Evolutionary conservation across 64 coral and sea anemone species (phyloP).

Genomic region (Platygyra sinensis): DNA sequence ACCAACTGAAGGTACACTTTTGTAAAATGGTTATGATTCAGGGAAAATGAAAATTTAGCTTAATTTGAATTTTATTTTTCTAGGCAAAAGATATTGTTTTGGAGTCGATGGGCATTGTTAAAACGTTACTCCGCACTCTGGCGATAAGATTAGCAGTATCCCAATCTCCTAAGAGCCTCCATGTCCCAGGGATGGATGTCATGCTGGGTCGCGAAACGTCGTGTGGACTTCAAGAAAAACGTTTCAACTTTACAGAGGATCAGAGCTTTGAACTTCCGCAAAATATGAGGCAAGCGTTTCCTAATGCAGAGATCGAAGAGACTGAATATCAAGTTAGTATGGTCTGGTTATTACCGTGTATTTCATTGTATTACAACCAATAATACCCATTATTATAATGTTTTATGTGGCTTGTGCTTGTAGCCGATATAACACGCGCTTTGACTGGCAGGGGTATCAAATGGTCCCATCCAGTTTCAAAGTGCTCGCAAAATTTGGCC

Average conservation of each 20-base stretch:
- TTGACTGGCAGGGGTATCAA: no score
- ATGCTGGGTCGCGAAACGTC: background rate
- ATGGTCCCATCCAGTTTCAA: no score
- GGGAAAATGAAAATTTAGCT: background rate
- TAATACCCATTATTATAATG: no score
- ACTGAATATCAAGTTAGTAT: conserved; percentile 5
- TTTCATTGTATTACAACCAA: no score
- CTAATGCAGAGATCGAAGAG: background rate
- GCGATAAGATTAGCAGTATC: conserved; percentile 17
- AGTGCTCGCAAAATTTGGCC: no score
- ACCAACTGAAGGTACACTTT: background rate
- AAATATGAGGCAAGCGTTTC: conserved; percentile 3
- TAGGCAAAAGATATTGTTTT: conserved; percentile 6
- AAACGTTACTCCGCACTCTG: background rate
- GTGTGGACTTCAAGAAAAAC: background rate
- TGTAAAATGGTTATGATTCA: background rate
- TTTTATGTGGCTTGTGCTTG: no score
- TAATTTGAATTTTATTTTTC: background rate
- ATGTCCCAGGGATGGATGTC: background rate
- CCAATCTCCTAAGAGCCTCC: background rate
- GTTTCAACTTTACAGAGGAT: background rate
- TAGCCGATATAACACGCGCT: no score
- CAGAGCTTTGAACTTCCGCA: background rate
- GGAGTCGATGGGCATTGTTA: background rate
- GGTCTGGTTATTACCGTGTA: no score